These are phyloP conservation scores for Drosophila repleta DNA, from an alignment of 1,140 invertebrate species.

Conservation along the genomic window DNA sequence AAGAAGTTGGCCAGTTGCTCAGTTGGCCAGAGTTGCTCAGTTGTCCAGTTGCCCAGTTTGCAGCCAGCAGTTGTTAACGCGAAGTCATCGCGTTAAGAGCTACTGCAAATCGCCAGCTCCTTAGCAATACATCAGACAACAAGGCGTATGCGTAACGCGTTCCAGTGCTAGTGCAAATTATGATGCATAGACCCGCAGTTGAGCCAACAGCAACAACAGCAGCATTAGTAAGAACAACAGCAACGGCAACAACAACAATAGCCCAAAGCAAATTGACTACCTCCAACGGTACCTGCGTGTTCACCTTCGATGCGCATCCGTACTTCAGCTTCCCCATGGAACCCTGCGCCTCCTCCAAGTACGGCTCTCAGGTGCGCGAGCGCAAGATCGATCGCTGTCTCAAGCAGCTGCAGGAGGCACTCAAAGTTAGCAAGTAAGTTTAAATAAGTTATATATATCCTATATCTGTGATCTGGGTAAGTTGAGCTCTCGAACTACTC, in stretches of 20 bases:
- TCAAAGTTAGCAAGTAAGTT: constrained; percentile 58
- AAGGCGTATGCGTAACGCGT: constrained; percentile 51
- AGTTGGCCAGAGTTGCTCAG: constrained; percentile 17
- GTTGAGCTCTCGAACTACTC: too few species aligned
- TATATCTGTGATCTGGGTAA: too few species aligned
- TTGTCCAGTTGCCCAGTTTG: constrained; percentile 23
- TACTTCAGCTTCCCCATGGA: constrained; percentile 61
- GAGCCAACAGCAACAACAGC: neutral
- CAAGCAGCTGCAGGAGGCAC: constrained; percentile 69
- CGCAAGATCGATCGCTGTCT: constrained; percentile 77
- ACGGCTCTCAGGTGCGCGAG: constrained; percentile 74
- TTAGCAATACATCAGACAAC: constrained; percentile 1
- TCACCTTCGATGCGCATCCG: constrained; percentile 63
- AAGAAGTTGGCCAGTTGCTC: constrained; percentile 29
- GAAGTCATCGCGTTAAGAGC: constrained; percentile 55
- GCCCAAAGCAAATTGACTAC: neutral
- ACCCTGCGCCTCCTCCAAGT: constrained; percentile 61
- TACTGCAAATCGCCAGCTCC: constrained; percentile 13
- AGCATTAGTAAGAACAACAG: neutral
- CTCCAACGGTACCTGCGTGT: constrained; percentile 8
- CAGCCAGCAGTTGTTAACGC: constrained; percentile 48
- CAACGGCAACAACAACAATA: neutral
- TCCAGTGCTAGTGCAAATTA: constrained; percentile 12
- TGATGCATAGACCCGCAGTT: constrained; percentile 17
- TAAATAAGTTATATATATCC: too few species aligned